These are phyloP conservation scores for Caenorhabditis brenneri DNA, from an alignment of 1,140 invertebrate genomes.

Conservation along the genomic window DNA sequence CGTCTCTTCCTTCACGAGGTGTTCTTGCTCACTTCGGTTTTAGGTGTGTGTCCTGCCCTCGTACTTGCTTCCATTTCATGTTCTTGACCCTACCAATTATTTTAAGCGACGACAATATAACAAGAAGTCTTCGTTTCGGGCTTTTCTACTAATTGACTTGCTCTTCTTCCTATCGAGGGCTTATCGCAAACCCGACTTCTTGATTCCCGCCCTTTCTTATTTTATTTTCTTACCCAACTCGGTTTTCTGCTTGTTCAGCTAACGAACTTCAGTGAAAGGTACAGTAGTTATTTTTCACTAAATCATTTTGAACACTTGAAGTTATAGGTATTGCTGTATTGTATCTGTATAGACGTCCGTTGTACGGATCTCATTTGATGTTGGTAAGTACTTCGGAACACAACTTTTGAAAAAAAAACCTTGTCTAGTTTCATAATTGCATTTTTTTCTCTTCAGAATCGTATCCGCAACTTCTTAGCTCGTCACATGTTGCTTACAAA, in stretches of 20 bases:
- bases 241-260: background rate
- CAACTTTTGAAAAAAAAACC: background rate
- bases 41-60: background rate
- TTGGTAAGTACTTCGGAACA: background rate
- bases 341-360: background rate
- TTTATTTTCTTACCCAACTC: background rate
- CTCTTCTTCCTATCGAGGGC: background rate
- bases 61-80: background rate
- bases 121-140: constrained; percentile 14
- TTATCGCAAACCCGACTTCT: constrained; percentile 23
- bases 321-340: no score
- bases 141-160: constrained; percentile 29
- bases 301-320: no score
- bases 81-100: constrained; percentile 31
- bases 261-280: background rate
- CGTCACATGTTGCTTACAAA: constrained; percentile 38
- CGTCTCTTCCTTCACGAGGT: constrained; percentile 24
- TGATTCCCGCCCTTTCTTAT: background rate
- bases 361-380: background rate
- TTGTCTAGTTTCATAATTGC: background rate
- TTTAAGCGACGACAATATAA: constrained; percentile 39
- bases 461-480: constrained; percentile 18
- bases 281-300: background rate
- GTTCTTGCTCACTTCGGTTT: constrained; percentile 23
- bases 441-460: background rate